Conservation (phyloP, 2,113 vertebrate species). For the Malaclemys terrapin region DNA sequence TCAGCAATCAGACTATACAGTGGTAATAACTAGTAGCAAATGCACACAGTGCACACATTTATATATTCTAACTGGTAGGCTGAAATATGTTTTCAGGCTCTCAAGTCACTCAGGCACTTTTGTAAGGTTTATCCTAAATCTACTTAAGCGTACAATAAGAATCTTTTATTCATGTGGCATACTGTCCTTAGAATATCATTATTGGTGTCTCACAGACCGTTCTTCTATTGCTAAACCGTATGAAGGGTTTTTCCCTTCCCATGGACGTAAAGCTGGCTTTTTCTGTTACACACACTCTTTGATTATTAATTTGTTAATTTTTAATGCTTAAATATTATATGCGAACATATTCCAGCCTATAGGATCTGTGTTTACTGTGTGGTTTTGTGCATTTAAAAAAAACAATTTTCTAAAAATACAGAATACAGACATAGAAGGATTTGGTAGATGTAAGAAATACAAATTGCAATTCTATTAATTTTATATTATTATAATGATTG, state of each 20-base stretch:
- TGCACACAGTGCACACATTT: background rate
- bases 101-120: background rate
- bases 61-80: background rate
- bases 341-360: too few relatives aligned
- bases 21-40: background rate
- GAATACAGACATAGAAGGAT: background rate
- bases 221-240: background rate
- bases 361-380: too few relatives aligned
- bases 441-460: background rate
- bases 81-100: background rate
- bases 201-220: background rate
- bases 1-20: background rate
- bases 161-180: background rate
- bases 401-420: background rate
- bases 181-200: background rate
- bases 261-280: background rate
- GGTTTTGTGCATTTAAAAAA: background rate
- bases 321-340: too few relatives aligned
- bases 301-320: background rate
- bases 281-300: background rate
- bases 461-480: background rate
- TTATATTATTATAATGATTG: background rate
- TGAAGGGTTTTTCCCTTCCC: background rate
- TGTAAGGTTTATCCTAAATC: background rate
- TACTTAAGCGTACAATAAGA: background rate